Conservation (phyloP, 92 coral and sea anemone genomes). For the Epizoanthus illoricatus region DNA sequence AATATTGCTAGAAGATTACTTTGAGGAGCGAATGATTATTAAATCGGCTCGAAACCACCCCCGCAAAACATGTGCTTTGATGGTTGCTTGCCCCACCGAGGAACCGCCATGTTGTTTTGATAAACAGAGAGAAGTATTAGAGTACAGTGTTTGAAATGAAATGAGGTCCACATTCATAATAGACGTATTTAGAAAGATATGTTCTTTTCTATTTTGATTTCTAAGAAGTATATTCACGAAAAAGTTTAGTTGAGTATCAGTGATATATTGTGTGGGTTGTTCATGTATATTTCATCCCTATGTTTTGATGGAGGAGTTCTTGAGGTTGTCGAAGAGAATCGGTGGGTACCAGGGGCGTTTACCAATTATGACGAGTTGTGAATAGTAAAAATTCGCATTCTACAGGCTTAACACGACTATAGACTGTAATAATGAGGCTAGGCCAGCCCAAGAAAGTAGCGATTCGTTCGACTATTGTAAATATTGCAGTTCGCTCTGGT, state of each 20-base stretch:
- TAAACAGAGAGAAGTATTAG: neutral
- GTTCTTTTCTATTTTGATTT: neutral
- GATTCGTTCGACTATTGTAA: slow-evolving; percentile 6
- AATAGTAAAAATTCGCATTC: neutral
- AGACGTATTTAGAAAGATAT: neutral
- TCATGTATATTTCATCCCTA: slow-evolving; percentile 32
- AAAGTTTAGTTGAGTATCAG: neutral
- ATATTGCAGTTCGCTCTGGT: slow-evolving; percentile 9
- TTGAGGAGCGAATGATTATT: neutral
- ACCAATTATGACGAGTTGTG: neutral
- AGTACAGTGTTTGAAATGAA: neutral
- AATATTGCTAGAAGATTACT: neutral
- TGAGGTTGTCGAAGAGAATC: neutral
- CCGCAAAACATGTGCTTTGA: slow-evolving; percentile 23
- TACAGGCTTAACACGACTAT: neutral
- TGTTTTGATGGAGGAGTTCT: neutral
- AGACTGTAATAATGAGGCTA: neutral
- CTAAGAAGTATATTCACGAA: neutral
- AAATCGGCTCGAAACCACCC: neutral
- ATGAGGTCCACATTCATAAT: neutral
- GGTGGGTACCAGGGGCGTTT: slow-evolving; percentile 27
- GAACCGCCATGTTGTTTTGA: slow-evolving; percentile 39
- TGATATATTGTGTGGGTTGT: slow-evolving; percentile 33
- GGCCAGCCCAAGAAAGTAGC: neutral
- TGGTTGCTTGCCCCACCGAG: slow-evolving; percentile 17